Evolutionary conservation across 1,140 invertebrate genomes (phyloP), one percentile per base, ranked within the genome.

Genomic region (Amyelois transitella): DNA sequence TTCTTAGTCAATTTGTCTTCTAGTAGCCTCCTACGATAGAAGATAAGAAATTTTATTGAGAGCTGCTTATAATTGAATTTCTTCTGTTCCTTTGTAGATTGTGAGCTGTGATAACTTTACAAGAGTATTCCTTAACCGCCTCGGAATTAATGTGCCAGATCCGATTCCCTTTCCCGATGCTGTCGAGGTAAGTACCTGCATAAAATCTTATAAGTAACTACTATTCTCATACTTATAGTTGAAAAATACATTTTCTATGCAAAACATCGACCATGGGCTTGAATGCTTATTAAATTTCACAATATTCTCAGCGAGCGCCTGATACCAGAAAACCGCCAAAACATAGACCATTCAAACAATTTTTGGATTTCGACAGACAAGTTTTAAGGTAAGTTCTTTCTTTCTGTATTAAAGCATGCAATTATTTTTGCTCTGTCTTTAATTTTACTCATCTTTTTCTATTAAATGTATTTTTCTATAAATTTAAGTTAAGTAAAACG

Each of bases 51-150:
- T n/a, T n/a, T n/a, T n/a, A n/a, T n/a, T n/a, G n/a, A n/a, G n/a
- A n/a, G n/a, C n/a, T 32, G 10, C 12, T 32, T 10, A 32, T 6
- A 4, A 10, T 32, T 32, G n/a, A n/a, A 2, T 14, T 38, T 38
- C 2, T 5, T 14, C n/a, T 38, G n/a, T 38, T 38, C 14, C 19
- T 6, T 83, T 84, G 54, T 69, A 94, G 84, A 94, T 98, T 21
- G 92, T 92, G 0, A 91, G 93, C 60, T 97, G 96, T 77, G 95
- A 98, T 75, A 90, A 92, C 57, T 98, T 97, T 73, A 97, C 96
- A 0, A 86, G 94, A 61, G 91, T 91, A 43, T 98, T 97, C 82
- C 85, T 98, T 2, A 94, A 94, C 75, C 92, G 94, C 19, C 90
- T 95, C 52, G 97, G 97, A 12, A 95, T 98, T 43, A 86, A 92